Base-by-base conservation (phyloP, 2,113 vertebrate species). In the Muntiacus muntjak region DNA sequence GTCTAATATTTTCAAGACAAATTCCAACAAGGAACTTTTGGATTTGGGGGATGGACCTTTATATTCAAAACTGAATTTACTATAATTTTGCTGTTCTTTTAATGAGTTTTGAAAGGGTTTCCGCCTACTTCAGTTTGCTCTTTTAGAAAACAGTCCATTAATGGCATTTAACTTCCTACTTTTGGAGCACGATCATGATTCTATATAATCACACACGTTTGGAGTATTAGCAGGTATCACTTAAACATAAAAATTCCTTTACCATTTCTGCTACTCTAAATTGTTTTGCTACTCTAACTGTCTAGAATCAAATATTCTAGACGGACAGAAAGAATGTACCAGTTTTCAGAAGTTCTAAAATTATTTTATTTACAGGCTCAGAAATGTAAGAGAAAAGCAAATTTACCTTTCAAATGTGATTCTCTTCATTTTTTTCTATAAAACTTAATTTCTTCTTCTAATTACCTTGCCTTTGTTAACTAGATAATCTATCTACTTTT, bases 1-100 rank as follows among this genome's bases (percentile, higher is more conserved):
- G 15, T 19, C 85, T 71, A 57, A 60, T 79, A 97, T 98, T 91
- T 97, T 78, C 25, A 94, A 92, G 47, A 88, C 84, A 87, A 94
- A 93, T 50, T 95, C 88, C 92, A 87, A 84, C 15, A 79, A 76
- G 50, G 33, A 54, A 54, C 11, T 95, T 97, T 78, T 79, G 26
- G 60, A 84, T 95, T 62, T 96, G 85, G 96, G 94, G 97, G 97
- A 14, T 84, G 93, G 11, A 2, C 78, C 40, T 81, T 87, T 93
- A 33, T 91, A 67, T 57, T 98, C 79, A 88, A 96, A 96, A 96
- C 47, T 40, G 4, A 87, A 92, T 28, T 81, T 67, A 52, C 36
- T 81, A 25, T 79, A 89, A 71, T 92, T 92, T 79, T 40, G 8
- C 12, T 58, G 57, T 92, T 90, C 23, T 79, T 58, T 40, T 60